Conservation (phyloP, 2,797 vertebrate genomes). For the Carapus acus region DNA sequence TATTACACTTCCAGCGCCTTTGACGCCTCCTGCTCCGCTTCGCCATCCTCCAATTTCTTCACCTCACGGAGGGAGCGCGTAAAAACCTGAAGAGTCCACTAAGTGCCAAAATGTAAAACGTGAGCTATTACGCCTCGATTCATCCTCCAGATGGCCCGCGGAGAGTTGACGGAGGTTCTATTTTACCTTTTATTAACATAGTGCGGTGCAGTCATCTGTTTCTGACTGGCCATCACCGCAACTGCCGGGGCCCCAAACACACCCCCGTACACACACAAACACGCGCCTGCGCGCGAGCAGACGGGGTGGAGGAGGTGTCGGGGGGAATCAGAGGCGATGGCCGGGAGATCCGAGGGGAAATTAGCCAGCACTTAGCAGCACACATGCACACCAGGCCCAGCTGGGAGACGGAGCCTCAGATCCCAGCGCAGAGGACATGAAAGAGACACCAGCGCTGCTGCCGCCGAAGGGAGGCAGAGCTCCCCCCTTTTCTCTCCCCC, state of each 20-base stretch:
- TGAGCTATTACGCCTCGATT: neutral
- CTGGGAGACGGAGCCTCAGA: constrained; percentile 62
- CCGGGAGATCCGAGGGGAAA: constrained; percentile 66
- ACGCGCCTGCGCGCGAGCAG: constrained; percentile 2
- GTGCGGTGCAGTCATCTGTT: constrained; percentile 1
- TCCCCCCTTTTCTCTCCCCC: constrained; percentile 13
- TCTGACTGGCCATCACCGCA: constrained; percentile 15
- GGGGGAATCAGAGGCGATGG: constrained; percentile 43
- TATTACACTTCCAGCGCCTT: constrained; percentile 1
- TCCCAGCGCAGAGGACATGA: constrained; percentile 66
- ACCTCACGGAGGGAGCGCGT: neutral
- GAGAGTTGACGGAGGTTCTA: constrained; percentile 7
- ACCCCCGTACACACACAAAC: constrained; percentile 7
- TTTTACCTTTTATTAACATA: constrained; percentile 1
- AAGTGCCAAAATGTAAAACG: neutral
- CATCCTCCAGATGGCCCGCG: constrained; percentile 1
- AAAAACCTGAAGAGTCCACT: neutral
- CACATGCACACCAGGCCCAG: constrained; percentile 61
- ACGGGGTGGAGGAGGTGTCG: constrained; percentile 9
- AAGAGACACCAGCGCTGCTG: constrained; percentile 57
- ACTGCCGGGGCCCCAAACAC: neutral
- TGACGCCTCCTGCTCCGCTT: neutral
- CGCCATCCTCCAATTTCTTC: neutral
- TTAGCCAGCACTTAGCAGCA: constrained; percentile 67
- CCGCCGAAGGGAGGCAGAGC: constrained; percentile 44